These are phyloP conservation scores for Bombus picipes DNA, from an alignment of 1,140 invertebrate genomes.

Conservation along the genomic window DNA sequence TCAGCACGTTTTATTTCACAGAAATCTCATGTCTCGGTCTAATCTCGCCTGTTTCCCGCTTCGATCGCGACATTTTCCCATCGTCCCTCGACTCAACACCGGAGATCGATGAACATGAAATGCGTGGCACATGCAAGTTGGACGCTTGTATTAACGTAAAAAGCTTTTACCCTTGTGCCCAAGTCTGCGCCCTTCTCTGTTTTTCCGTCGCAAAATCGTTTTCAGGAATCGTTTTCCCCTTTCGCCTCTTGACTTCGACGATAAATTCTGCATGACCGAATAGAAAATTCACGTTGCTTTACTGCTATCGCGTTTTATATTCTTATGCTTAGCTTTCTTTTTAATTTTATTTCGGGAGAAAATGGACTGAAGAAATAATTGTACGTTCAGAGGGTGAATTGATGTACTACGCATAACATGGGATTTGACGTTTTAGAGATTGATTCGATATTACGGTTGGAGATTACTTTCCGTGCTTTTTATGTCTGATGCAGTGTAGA, in stretches of 20 bases:
- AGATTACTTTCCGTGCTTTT: not conserved
- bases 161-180: conserved; percentile 12
- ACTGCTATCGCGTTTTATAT: not conserved
- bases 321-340: not conserved
- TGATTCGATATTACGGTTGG: too few relatives aligned
- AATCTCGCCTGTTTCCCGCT: not conserved
- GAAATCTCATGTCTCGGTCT: conserved; percentile 9
- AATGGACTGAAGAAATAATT: too few relatives aligned
- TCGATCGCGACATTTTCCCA: not conserved
- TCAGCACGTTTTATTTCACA: not conserved
- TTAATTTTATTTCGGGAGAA: not conserved
- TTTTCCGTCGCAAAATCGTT: not conserved
- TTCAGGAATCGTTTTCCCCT: not conserved
- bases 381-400: too few relatives aligned
- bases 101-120: conserved; percentile 15
- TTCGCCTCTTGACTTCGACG: not conserved
- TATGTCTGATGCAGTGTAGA: too few relatives aligned
- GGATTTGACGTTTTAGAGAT: too few relatives aligned
- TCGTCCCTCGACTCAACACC: too few relatives aligned
- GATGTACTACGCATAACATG: too few relatives aligned
- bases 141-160: conserved; percentile 5
- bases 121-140: not conserved
- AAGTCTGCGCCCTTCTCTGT: not conserved
- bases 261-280: not conserved
- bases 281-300: too few relatives aligned